Evolutionary conservation across 2,113 vertebrate genomes (phyloP), one percentile per base, ranked within the genome.

Genomic region (Lasiurus borealis): DNA sequence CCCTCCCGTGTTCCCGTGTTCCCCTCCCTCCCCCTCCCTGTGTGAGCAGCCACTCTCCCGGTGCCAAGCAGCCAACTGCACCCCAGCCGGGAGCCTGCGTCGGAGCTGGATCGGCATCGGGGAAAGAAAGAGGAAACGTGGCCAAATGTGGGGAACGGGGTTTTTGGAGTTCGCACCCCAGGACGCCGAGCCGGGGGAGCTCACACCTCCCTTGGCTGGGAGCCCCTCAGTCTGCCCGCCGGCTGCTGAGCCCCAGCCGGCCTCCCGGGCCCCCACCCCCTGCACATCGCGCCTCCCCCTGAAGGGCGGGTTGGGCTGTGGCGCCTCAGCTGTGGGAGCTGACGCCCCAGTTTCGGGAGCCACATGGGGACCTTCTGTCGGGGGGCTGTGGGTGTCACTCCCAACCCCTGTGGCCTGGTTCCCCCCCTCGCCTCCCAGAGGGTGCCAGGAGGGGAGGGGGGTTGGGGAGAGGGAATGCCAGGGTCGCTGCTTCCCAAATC

Each of bases 121-220:
- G 92, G 80, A 91, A 94, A 88, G 64, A 73, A 46, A 84, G 85
- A 88, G 76, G 73, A 90, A 78, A 88, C 23, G 75, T 14, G 92
- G 88, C 97, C 95, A 97, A 97, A 88, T 92, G 96, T 76, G 95
- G 76, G 89, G 94, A 93, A 89, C 29, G 1, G 69, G 95, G 95
- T 3, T 16, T 81, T 86, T 95, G 94, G 34, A 94, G 95, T 94
- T 96, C 93, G 9, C 96, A 96, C 96, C 94, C 95, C 81, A 88
- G 94, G 97, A 96, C 87, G 95, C 66, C 2, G 81, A 96, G 95
- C 80, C 4, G 73, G 95, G 93, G 93, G 66, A 83, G 93, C 82
- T 97, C 88, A 36, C 97, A 97, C 97, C 93, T 97, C 97, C 73
- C 90, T 96, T 97, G 97, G 97, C 97, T 85, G 62, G 66, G 46